These are phyloP conservation scores for Folsomia manolachei DNA, from an alignment of 2,888 invertebrate species.

Conservation along the genomic window DNA sequence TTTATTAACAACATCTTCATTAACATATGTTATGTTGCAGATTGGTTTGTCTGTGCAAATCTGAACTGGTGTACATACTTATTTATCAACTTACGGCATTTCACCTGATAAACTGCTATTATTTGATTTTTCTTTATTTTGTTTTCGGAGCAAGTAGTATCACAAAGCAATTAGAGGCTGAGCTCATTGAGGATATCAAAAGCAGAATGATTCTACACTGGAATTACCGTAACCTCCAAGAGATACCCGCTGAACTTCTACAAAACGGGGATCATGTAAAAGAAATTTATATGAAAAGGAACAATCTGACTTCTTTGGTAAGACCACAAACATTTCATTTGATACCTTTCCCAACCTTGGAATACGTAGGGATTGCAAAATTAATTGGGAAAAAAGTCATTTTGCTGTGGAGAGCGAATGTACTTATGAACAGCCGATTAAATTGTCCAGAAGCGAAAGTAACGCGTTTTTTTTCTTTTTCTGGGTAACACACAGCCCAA, in stretches of 20 bases:
- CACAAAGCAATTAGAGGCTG: conserved; percentile 31
- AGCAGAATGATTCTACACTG: conserved; percentile 55
- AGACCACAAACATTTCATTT: conserved; percentile 7
- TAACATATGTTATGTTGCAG: no score
- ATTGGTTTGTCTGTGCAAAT: no score
- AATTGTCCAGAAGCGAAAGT: no score
- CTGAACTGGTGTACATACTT: no score
- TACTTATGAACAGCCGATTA: background rate
- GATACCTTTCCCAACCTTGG: background rate
- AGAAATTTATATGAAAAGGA: conserved; percentile 56
- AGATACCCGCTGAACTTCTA: conserved; percentile 53
- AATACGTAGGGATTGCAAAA: background rate
- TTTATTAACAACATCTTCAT: no score
- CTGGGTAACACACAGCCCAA: conserved; percentile 39
- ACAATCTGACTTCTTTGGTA: conserved; percentile 52
- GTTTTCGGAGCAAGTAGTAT: no score
- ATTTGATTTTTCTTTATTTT: no score
- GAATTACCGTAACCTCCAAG: conserved; percentile 54
- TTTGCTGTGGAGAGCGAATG: no score
- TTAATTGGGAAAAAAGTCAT: background rate
- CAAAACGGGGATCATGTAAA: conserved; percentile 52
- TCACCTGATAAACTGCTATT: no score
- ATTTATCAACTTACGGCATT: no score
- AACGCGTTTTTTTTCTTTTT: no score
- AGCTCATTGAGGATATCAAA: conserved; percentile 54